Evolutionary conservation across 2,113 vertebrate species (phyloP).

Genomic region (Menidia beryllina): DNA sequence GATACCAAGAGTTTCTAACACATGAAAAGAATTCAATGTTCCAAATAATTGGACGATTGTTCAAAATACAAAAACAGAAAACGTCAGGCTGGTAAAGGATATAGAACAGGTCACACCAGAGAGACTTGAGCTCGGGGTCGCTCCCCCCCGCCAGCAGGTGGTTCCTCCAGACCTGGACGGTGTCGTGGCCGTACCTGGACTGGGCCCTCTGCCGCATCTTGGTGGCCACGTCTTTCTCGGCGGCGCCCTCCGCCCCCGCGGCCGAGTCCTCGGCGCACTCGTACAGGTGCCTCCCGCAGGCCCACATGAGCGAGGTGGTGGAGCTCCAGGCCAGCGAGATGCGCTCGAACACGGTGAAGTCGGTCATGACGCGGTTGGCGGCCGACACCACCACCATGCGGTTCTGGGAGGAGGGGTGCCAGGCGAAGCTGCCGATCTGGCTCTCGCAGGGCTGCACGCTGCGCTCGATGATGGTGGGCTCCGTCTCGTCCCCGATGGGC

Average conservation of each 20-base stretch:
- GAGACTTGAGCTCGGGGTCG: conserved; percentile 93
- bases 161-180: conserved; percentile 95
- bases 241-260: conserved; percentile 62
- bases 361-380: conserved; percentile 93
- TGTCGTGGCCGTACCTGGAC: conserved; percentile 95
- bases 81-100: conserved; percentile 86
- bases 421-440: conserved; percentile 95
- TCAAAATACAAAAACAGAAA: neutral
- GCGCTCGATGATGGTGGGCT: conserved; percentile 97
- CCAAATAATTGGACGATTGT: neutral
- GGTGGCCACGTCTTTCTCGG: conserved; percentile 94
- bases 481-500: conserved; percentile 96
- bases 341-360: conserved; percentile 98
- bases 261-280: conserved; percentile 91
- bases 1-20: neutral
- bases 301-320: conserved; percentile 95
- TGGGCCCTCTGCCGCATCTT: conserved; percentile 96
- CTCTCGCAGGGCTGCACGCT: conserved; percentile 94
- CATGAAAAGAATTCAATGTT: no score
- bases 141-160: conserved; percentile 92
- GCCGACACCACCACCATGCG: conserved; percentile 98
- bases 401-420: conserved; percentile 97
- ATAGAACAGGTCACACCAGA: conserved; percentile 98
- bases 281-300: conserved; percentile 94
- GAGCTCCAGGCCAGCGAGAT: conserved; percentile 98